Evolutionary conservation across 2,113 vertebrate genomes (phyloP), one percentile per base, ranked within the genome.

Genomic region (Nettapus auritus): DNA sequence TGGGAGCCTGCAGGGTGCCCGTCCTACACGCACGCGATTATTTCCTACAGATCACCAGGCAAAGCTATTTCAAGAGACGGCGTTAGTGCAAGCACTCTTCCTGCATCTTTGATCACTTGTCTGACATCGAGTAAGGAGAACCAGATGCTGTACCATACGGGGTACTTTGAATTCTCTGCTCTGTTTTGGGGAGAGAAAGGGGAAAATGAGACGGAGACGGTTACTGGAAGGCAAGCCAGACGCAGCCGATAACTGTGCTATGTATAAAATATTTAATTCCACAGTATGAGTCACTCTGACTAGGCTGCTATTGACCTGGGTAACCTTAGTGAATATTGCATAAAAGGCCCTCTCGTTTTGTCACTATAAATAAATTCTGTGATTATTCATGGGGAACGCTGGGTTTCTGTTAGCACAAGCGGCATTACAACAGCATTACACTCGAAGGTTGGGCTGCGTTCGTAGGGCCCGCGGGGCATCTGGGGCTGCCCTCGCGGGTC

Each of bases 291-390:
- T 94, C 95, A 95, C 71, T 82, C 46, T 73, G 64, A 93, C 88
- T 94, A 85, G 94, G 90, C 88, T 96, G 95, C 88, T 95, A 94
- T 96, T 95, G 96, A 97, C 96, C 94, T 85, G 46, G 83, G 88
- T 92, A 96, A 95, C 96, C 92, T 93, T 79, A 92, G 96, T 85
- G 93, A 96, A 96, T 95, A 95, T 95, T 94, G 90, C 94, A 96
- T 92, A 96, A 97, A 97, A 95, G 89, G 59, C 86, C 92, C 50
- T 94, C 95, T 95, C 81, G 5, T 96, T 96, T 95, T 97, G 95
- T 93, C 91, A 70, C 94, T 95, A 95, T 94, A 92, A 96, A 96
- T 96, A 96, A 96, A 93, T 88, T 88, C 80, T 55, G 76, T 90
- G 88, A 96, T 94, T 97, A 90, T 90, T 95, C 93, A 92, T 80